Evolutionary conservation across 2,797 vertebrate genomes (phyloP).

Genomic region (Parauchenoglanis ngamensis): DNA sequence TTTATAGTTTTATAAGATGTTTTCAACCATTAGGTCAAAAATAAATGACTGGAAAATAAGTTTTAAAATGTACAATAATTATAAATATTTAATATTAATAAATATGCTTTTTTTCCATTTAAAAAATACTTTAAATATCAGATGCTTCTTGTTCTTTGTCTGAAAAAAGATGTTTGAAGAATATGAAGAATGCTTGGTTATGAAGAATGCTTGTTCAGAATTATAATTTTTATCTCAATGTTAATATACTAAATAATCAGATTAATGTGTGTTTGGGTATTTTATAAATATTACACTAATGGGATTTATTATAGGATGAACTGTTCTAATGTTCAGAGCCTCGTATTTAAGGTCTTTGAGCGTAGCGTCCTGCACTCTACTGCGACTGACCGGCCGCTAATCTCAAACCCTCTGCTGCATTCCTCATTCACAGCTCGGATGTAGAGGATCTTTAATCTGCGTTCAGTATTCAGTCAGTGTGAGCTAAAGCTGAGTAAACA

Average conservation of each 20-base stretch:
- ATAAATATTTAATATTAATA: not conserved
- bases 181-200: no score
- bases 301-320: not conserved
- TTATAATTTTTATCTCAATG: not conserved
- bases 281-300: no score
- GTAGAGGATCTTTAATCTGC: slow-evolving; percentile 32
- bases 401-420: slow-evolving; percentile 5
- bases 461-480: slow-evolving; percentile 42
- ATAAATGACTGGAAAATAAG: not conserved
- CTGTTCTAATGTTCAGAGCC: not conserved
- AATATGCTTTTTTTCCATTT: not conserved
- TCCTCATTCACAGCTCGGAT: slow-evolving; percentile 34
- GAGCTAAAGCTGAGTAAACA: slow-evolving; percentile 43
- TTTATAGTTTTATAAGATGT: no score
- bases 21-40: no score
- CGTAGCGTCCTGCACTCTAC: not conserved
- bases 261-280: not conserved
- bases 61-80: not conserved
- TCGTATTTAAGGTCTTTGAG: not conserved
- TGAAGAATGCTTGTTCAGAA: no score
- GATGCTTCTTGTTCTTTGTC: not conserved
- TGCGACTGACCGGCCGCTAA: not conserved
- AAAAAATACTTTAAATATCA: not conserved
- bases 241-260: not conserved
- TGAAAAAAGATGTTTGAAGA: not conserved